Base-by-base conservation (phyloP, 2,888 invertebrate genomes). In the Chalcis sispes region DNA sequence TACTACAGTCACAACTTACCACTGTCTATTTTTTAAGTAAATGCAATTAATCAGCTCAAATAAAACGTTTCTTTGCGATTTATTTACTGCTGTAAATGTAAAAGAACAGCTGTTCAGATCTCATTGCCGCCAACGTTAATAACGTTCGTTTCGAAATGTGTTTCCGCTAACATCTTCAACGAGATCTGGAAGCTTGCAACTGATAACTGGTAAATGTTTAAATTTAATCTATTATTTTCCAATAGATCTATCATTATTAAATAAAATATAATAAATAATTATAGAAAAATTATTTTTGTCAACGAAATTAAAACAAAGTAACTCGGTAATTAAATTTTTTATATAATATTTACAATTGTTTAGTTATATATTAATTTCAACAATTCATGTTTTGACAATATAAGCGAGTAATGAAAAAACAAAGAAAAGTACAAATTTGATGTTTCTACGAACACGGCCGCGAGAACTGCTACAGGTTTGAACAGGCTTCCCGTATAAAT, bases 101-200 rank as follows among this genome's bases (percentile, higher is more conserved):
- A 20, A 50, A 10, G 54, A 65, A 66, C 76, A 77, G 76, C 76
- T 77, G 77, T 70, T 76, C 56, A 65, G 25, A 15, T 40, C 20
- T 54, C 77, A 77, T 52, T 69, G 72, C 10, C 69, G 48, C 77
- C 77, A 77, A 77, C 72, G 2, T 25, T 52, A 7, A 23, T 2
- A 20, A 15, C 3, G 2, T 10, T 50, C 50, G 4, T 50, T 1
- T 50, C 20, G 18, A 20, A 20, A 5, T 46, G 15, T 15, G 5
- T 46, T 46, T 27, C 25, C 10, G 27, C 25, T 3, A 8, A 13
- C n/a, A 54, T 25, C 32, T 32, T 32, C n/a, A n/a, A n/a, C n/a
- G n/a, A n/a, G n/a, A n/a, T n/a, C n/a, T n/a, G n/a, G n/a, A n/a
- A n/a, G n/a, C n/a, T n/a, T n/a, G n/a, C n/a, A n/a, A n/a, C n/a